Evolutionary conservation across 2,888 invertebrate species (phyloP), one percentile per base, ranked within the genome.

Genomic region (Criorhina ranunculi): DNA sequence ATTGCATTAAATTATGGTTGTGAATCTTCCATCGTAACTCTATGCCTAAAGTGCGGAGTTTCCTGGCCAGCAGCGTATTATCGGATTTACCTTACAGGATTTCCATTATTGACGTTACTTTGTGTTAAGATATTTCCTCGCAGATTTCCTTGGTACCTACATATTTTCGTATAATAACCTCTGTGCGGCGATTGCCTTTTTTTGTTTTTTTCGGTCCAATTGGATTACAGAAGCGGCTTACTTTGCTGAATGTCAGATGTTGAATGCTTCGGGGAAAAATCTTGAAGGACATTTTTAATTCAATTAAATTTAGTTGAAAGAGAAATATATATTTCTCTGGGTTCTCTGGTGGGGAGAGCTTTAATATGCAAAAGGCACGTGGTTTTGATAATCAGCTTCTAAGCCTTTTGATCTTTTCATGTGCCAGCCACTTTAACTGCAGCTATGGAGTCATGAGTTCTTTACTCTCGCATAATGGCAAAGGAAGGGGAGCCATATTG

Each of bases 221-320:
- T 66, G 44, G 31, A 75, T 57, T 57, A 66, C 7, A 19, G 57
- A 67, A 33, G 24, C 37, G 40, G 37, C 37, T 70, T 59, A 64
- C 29, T 76, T 59, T 9, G 44, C 37, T 49, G 57, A 57, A 75
- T 49, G 33, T 19, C 24, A 37, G 51, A 59, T 51, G 9, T 49
- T 67, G 33, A 76, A 67, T 59, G 33, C 51, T 55, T 31, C 17
- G 1, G 9, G 19, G 35, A 19, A 11, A 55, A 55, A 24, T 55
- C 15, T 33, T 51, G 59, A 77, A 69, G 69, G 69, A 69, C 69
- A 69, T 31, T 69, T 67, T 76, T 57, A 59, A 69, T 76, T 60
- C 51, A 60, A 77, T 60, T 69, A 69, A 44, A 60, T 51, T 67
- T 12, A 11, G 40, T 42, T 29, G 15, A 69, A 67, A 59, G 35